Evolutionary conservation across 1,140 invertebrate species (phyloP), one percentile per base, ranked within the genome.

Genomic region (Atta colombica): DNA sequence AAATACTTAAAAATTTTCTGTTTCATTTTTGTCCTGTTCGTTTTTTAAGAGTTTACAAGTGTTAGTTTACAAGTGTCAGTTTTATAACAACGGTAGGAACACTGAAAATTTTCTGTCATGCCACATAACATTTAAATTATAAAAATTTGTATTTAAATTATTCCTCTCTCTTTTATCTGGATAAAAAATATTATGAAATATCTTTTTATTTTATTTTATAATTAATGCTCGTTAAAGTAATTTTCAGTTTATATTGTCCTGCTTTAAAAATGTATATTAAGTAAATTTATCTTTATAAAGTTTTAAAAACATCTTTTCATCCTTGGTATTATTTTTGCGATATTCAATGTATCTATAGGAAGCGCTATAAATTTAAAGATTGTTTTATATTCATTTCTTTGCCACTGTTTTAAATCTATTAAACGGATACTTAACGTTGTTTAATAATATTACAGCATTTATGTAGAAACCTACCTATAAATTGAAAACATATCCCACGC

Each of bases 401-500:
- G n/a, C n/a, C 3, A 14, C 21, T 77, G 28, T 60, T 60, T 45
- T 45, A 45, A 68, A n/a, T 6, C 12, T 77, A 28, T 45, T n/a
- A 55, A 58, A 55, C 31, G n/a, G n/a, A 58, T 35, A 16, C 25
- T 69, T 49, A 14, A 81, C 7, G 51, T n/a, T 25, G 28, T 35
- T 68, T 16, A 80, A 55, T 16, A 58, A 45, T 69, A 60, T 66
- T 51, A 66, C 49, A 35, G 4, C 16, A 21, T 58, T 69, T 71
- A 10, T 12, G 39, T 45, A 58, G 68, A 60, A 58, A 71, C 4
- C 21, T 21, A 45, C 1, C 66, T 78, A 49, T 71, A 28, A 81
- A 55, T 69, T 58, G 16, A 10, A 71, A 71, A 81, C 21, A 21
- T 45, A 28, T 81, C 78, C 78, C n/a, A 81, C 66, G 65, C 78